Evolutionary conservation across 2,888 invertebrate species (phyloP).

Genomic region (Ischnus inquisitorius): DNA sequence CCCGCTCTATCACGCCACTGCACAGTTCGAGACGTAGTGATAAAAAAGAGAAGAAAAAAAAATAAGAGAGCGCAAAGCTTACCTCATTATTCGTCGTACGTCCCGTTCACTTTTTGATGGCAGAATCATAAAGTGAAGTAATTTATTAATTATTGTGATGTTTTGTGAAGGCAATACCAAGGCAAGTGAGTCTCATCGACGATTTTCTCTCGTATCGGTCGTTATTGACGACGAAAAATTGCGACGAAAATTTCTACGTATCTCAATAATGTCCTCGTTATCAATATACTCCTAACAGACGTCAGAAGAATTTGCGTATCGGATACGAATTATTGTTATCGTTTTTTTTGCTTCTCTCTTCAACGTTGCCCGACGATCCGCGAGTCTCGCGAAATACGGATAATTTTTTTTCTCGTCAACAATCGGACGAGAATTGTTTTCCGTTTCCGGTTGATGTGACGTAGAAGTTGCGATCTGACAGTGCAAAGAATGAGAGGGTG

Average conservation of each 20-base stretch:
- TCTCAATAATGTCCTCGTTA: conserved; percentile 43
- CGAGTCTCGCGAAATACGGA: not conserved
- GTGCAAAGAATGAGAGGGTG: conserved; percentile 23
- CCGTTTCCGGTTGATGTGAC: not conserved
- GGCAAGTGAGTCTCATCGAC: conserved; percentile 76
- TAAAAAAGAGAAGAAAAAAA: conserved; percentile 50
- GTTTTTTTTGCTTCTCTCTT: conserved; percentile 24
- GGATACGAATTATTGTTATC: conserved; percentile 34
- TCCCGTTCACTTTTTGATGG: conserved; percentile 74
- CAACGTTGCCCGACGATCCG: not conserved
- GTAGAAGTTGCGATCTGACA: conserved; percentile 27
- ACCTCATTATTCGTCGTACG: conserved; percentile 65
- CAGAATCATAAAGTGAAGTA: conserved; percentile 81
- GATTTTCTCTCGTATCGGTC: conserved; percentile 3
- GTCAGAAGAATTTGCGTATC: conserved; percentile 66
- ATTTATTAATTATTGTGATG: conserved; percentile 84
- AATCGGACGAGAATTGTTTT: conserved; percentile 1
- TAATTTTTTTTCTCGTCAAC: conserved; percentile 10
- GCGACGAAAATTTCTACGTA: conserved; percentile 19
- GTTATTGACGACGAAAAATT: conserved; percentile 7
- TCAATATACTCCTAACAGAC: conserved; percentile 60
- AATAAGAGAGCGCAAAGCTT: conserved; percentile 50
- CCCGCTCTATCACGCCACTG: conserved; percentile 42
- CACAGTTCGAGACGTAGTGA: conserved; percentile 53
- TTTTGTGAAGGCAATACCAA: conserved; percentile 83